These are phyloP conservation scores for Epirrhoe tristata DNA, from an alignment of 2,888 invertebrate species.

Conservation along the genomic window DNA sequence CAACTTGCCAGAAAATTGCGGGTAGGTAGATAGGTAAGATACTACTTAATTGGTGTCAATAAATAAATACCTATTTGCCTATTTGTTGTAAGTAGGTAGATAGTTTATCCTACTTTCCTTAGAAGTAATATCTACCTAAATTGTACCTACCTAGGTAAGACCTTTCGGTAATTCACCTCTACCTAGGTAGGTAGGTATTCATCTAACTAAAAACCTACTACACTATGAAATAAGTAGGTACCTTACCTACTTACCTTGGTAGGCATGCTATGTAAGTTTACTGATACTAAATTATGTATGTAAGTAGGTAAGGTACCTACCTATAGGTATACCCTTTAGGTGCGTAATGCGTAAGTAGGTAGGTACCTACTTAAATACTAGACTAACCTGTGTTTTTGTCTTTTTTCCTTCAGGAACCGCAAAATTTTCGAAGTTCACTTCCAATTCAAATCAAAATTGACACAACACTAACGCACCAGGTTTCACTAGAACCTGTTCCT, in stretches of 20 bases:
- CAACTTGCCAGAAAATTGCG: background rate
- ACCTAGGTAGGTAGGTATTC: background rate
- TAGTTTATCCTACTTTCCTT: too few species aligned
- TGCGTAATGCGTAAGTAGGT: constrained; percentile 5
- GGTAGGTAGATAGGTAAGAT: background rate
- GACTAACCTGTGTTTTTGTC: constrained; percentile 23
- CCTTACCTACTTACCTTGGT: background rate
- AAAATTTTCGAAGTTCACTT: constrained; percentile 40
- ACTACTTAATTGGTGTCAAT: too few species aligned
- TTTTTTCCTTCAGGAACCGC: constrained; percentile 2
- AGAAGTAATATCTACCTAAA: too few species aligned
- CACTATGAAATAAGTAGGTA: background rate
- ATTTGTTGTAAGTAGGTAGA: too few species aligned
- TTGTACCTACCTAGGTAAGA: too few species aligned
- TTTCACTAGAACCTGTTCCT: constrained; percentile 28
- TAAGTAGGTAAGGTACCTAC: too few species aligned
- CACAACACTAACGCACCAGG: constrained; percentile 55
- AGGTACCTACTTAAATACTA: background rate
- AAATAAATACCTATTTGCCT: too few species aligned
- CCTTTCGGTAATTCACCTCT: too few species aligned
- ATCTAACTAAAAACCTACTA: too few species aligned
- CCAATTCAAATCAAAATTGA: constrained; percentile 63
- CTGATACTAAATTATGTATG: too few species aligned
- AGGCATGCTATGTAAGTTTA: too few species aligned
- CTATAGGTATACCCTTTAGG: too few species aligned